Evolutionary conservation across 2,113 vertebrate genomes (phyloP).

Genomic region (Lasiurus borealis): DNA sequence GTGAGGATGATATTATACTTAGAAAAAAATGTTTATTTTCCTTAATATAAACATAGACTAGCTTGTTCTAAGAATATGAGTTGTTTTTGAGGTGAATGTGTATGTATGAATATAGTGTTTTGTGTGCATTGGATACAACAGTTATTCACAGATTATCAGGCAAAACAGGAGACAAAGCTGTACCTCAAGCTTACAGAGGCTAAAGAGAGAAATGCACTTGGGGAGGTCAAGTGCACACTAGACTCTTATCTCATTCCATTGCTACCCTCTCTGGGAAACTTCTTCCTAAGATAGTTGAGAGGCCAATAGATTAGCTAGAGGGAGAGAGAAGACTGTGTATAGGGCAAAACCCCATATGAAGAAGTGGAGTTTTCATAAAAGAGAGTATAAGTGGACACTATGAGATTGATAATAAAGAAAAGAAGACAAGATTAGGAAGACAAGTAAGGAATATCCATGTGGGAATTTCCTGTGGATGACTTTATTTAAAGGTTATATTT

Average conservation of each 20-base stretch:
- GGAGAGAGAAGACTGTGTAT: neutral
- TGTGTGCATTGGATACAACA: neutral
- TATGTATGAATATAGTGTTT: neutral
- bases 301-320: neutral
- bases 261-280: neutral
- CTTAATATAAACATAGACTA: neutral
- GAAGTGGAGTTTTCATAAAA: neutral
- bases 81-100: neutral
- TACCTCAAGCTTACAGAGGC: neutral
- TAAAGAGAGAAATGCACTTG: neutral
- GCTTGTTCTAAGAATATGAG: neutral
- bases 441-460: neutral
- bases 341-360: neutral
- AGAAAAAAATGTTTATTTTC: neutral
- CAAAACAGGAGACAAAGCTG: neutral
- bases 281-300: neutral
- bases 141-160: neutral
- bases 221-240: neutral
- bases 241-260: neutral
- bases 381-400: neutral
- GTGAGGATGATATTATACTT: neutral
- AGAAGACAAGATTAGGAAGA: neutral
- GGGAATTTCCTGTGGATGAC: neutral
- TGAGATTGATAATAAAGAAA: neutral
- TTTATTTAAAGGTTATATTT: neutral